Evolutionary conservation across 2,113 vertebrate species (phyloP).

Genomic region (Limanda limanda): DNA sequence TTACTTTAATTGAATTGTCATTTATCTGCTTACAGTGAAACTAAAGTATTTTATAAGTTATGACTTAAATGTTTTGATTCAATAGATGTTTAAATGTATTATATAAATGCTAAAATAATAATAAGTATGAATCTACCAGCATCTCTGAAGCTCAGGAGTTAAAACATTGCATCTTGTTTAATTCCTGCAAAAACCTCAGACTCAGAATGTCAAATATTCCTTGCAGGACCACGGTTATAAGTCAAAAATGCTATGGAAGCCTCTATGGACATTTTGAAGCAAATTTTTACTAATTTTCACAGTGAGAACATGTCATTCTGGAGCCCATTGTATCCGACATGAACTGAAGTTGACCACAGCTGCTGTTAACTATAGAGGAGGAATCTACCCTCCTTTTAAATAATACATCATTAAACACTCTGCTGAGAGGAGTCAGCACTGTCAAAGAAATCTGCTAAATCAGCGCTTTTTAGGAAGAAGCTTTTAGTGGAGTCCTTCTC

Average conservation of each 20-base stretch:
- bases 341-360: constrained; percentile 27
- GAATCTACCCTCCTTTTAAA: constrained; percentile 22
- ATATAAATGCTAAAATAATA: neutral
- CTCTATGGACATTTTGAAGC: neutral
- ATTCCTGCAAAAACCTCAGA: no score
- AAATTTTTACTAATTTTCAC: neutral
- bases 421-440: constrained; percentile 20
- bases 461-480: constrained; percentile 12
- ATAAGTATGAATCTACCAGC: no score
- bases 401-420: constrained; percentile 40
- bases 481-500: constrained; percentile 6
- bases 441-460: constrained; percentile 27
- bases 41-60: neutral
- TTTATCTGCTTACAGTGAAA: no score
- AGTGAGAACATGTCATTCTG: neutral
- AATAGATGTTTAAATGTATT: neutral
- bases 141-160: no score
- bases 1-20: no score
- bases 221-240: no score
- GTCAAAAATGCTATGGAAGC: neutral
- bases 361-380: constrained; percentile 15
- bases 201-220: no score
- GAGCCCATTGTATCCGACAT: neutral
- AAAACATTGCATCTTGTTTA: no score
- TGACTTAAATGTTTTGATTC: neutral